These are phyloP conservation scores for Autographa gamma DNA, from an alignment of 2,888 invertebrate species.

Conservation along the genomic window DNA sequence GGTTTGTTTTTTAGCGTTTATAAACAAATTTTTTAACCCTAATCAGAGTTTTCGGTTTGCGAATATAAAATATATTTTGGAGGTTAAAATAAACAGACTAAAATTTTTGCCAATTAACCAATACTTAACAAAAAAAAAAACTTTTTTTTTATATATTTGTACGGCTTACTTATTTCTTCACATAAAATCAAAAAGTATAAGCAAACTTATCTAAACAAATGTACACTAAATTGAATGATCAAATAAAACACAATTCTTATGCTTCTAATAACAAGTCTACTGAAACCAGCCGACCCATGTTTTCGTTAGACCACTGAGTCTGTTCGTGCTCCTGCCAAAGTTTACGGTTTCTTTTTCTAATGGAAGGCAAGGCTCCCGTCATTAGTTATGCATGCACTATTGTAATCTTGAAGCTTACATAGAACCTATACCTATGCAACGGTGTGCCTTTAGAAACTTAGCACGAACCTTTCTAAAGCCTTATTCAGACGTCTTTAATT, in stretches of 20 bases:
- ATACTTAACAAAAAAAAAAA: too few relatives aligned
- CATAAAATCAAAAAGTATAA: too few relatives aligned
- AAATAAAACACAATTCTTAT: background rate
- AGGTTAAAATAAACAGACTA: too few relatives aligned
- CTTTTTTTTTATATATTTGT: too few relatives aligned
- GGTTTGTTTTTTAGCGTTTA: background rate
- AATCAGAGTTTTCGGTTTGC: too few relatives aligned
- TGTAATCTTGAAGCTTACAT: slow-evolving; percentile 38
- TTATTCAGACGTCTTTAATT: background rate
- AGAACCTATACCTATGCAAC: slow-evolving; percentile 22
- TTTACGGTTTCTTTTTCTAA: slow-evolving; percentile 5
- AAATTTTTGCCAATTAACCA: too few relatives aligned
- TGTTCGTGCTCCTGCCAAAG: background rate
- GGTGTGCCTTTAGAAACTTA: background rate
- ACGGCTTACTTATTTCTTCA: too few relatives aligned
- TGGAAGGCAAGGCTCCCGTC: slow-evolving; percentile 18
- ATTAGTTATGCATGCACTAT: slow-evolving; percentile 52
- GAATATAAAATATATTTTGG: too few relatives aligned
- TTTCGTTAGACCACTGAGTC: background rate
- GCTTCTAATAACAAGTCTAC: background rate
- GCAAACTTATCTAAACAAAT: too few relatives aligned
- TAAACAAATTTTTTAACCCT: too few relatives aligned
- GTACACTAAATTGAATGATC: too few relatives aligned
- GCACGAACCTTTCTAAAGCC: slow-evolving; percentile 5
- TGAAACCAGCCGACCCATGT: background rate